Evolutionary conservation across 1,140 invertebrate genomes (phyloP), one percentile per base, ranked within the genome.

Genomic region (Mizuhopecten yessoensis): DNA sequence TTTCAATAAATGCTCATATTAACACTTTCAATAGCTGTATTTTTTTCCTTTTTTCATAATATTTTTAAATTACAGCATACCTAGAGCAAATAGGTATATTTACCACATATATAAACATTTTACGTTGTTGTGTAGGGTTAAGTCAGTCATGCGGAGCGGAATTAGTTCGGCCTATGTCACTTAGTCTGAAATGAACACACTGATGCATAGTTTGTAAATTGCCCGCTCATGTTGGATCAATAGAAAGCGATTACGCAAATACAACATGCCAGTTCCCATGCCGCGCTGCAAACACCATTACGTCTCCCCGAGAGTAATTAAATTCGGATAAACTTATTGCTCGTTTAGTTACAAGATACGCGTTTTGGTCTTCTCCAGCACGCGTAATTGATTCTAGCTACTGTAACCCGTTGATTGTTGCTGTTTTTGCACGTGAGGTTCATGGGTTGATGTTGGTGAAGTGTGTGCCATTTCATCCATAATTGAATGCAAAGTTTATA

Each of bases 291-390:
- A 75, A 75, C 57, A 75, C 57, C n/a, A 75, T 75, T 75, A 75
- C 23, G 23, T 29, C 57, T 75, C 57, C 57, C 57, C 57, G 1
- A 75, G 57, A 75, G 57, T 75, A 75, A 75, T 75, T 75, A 75
- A 75, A 75, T 75, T 75, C 23, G 57, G n/a, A 75, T 75, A 29
- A 75, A 75, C 57, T 75, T 75, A 75, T 75, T 75, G 57, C 57
- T 75, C 57, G 57, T 75, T 75, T 75, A 29, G 57, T 75, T 75
- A 75, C 57, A 75, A 29, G 57, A 75, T 75, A 75, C 57, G 57
- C 23, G n/a, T 75, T 75, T 75, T 75, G 57, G n/a, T 75, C 57
- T 75, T 75, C n/a, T n/a, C 57, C 23, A 29, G 23, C 1, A 75
- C n/a, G 29, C 57, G 57, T 75, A 75, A 75, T 75, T 75, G 57